Conservation (phyloP, 2,113 vertebrate genomes). For the Chitala chitala region DNA sequence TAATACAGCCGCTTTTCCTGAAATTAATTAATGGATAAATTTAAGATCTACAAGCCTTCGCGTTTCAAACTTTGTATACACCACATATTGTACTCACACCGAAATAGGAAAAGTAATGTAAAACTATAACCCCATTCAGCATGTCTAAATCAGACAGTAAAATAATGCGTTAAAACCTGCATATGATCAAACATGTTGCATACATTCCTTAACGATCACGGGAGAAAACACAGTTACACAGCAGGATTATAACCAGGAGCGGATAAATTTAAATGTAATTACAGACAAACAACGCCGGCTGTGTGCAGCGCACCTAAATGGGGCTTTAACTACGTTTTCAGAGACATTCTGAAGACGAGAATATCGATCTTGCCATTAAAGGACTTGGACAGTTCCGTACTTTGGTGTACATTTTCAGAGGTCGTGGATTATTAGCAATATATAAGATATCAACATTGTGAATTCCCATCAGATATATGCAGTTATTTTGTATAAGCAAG, state of each 20-base stretch:
- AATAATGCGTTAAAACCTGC: neutral
- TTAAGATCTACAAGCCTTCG: no score
- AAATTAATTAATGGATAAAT: no score
- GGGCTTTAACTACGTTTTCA: constrained; percentile 40
- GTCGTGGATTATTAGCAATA: no score
- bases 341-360: constrained; percentile 30
- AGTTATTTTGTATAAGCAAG: neutral
- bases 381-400: no score
- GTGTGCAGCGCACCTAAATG: constrained; percentile 34
- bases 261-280: constrained; percentile 40
- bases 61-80: no score
- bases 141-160: no score
- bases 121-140: no score
- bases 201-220: neutral
- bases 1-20: no score
- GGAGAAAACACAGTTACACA: constrained; percentile 6
- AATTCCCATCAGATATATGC: neutral
- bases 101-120: no score
- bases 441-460: no score
- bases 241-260: constrained; percentile 12
- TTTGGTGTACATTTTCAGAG: no score
- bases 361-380: constrained; percentile 28
- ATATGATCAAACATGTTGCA: neutral
- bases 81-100: no score
- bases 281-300: constrained; percentile 30